These are phyloP conservation scores for Hydropsyche tenuis DNA, from an alignment of 1,140 invertebrate species.

Conservation along the genomic window DNA sequence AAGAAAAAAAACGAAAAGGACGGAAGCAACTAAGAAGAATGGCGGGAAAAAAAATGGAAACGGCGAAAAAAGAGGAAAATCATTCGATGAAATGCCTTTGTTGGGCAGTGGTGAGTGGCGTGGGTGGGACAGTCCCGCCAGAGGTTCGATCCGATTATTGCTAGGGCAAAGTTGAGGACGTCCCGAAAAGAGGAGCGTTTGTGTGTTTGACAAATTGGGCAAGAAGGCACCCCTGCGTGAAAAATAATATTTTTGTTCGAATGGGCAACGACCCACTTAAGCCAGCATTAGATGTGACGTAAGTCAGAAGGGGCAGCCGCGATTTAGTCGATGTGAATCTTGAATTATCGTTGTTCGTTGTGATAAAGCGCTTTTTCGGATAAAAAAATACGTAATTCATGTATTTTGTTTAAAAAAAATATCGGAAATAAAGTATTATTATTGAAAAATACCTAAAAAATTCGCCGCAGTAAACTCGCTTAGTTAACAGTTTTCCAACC, in stretches of 20 bases:
- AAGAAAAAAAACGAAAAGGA: background rate
- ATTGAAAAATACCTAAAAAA: too few species aligned
- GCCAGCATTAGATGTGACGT: conserved; percentile 4
- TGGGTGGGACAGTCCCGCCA: background rate
- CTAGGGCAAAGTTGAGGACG: background rate
- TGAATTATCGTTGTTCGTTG: too few species aligned
- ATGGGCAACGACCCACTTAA: conserved; percentile 24
- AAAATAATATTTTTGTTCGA: conserved; percentile 17
- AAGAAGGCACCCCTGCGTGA: conserved; percentile 4
- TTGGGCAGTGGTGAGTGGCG: background rate
- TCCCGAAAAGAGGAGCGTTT: background rate
- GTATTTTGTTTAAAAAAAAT: too few species aligned
- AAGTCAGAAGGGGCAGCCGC: too few species aligned
- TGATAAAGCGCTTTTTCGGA: too few species aligned
- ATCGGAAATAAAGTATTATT: too few species aligned
- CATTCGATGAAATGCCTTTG: conserved; percentile 14
- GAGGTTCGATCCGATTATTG: conserved; percentile 16
- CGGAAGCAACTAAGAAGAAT: background rate
- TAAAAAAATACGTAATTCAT: too few species aligned
- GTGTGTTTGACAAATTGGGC: conserved; percentile 28
- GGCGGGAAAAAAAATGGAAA: background rate
- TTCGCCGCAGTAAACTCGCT: too few species aligned
- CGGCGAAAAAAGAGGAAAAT: background rate
- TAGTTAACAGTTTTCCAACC: too few species aligned
- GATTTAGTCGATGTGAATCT: too few species aligned